Conservation (phyloP, 1,140 invertebrate species). For the Drosophila varians region DNA sequence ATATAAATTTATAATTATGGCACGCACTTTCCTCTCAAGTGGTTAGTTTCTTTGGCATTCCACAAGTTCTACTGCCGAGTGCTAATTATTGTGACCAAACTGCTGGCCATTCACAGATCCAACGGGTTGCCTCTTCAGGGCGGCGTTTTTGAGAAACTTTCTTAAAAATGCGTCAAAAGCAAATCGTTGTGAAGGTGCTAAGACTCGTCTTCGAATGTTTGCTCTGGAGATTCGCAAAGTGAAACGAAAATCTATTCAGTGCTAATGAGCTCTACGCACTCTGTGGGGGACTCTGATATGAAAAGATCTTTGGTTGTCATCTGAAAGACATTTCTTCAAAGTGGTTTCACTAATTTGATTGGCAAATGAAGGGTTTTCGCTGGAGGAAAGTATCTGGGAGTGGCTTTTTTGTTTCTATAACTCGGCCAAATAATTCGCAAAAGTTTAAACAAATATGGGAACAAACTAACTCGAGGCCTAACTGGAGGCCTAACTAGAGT, state of each 20-base stretch:
- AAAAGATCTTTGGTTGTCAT: conserved; percentile 20
- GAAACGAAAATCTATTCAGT: conserved; percentile 27
- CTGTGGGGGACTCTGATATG: conserved; percentile 12
- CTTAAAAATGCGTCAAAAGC: conserved; percentile 35
- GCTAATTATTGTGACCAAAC: conserved; percentile 40
- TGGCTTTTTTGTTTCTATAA: not conserved
- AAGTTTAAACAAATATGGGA: conserved; percentile 29
- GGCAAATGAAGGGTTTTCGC: conserved; percentile 19
- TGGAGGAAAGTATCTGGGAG: conserved; percentile 1
- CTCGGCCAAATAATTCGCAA: not conserved
- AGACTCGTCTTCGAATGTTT: conserved; percentile 29
- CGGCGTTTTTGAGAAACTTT: conserved; percentile 35
- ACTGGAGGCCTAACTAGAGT: conserved; percentile 31
- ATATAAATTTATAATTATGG: conserved; percentile 17
- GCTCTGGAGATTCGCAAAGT: conserved; percentile 19
- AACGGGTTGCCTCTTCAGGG: conserved; percentile 3
- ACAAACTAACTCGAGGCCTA: conserved; percentile 24
- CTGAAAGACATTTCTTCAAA: conserved; percentile 7
- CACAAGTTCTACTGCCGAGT: conserved; percentile 17
- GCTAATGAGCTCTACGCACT: conserved; percentile 14
- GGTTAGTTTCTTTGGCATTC: conserved; percentile 11
- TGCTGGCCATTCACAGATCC: conserved; percentile 28
- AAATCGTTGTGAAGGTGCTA: conserved; percentile 43
- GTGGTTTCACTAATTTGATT: conserved; percentile 47
- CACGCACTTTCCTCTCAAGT: conserved; percentile 20